Evolutionary conservation across 92 coral and sea anemone species (phyloP), one percentile per base, ranked within the genome.

Genomic region (Porites evermanni): DNA sequence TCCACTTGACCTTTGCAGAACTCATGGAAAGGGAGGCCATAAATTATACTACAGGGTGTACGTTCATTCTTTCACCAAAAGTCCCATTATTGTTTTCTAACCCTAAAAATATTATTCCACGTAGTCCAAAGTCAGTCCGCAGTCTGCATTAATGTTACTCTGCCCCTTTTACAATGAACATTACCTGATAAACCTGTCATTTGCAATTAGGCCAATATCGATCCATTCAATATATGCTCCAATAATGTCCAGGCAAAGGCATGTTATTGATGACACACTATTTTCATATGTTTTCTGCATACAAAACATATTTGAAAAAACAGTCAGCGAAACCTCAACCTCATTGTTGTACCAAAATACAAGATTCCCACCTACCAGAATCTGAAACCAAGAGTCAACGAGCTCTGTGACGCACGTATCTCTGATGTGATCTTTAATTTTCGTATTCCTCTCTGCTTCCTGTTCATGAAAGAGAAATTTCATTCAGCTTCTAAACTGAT

Each of bases 221-320:
- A 97, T 95, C 99, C 99, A 97, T n/a, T 95, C 93, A 14, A 97
- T 96, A 67, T 94, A 97, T 52, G 92, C 86, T 24, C 99, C 98
- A 81, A 97, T 92, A 19, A 97, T 95, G 5, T 97, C 99, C 82
- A 97, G 90, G 67, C 99, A 97, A 20, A 89, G 79, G 70, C 99
- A 96, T 16, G 94, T 97, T 74, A 97, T 56, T 3, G 95, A 85
- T 12, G 95, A 88, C 64, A 93, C 79, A 4, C 90, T 93, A 58
- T 79, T 84, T 81, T 95, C 98, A 77, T 92, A 89, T 23, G 96
- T 93, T 88, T 93, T 90, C 99, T 96, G 75, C 18, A 82, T 63
- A n/a, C 86, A 19, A 72, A 61, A 66, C 6, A 0, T 38, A 38
- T 0, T 4, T 0, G 0, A 38, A 38, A 38, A 32, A 38, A 38